Conservation (phyloP, 1,140 invertebrate genomes). For the Megalonaias nervosa region DNA sequence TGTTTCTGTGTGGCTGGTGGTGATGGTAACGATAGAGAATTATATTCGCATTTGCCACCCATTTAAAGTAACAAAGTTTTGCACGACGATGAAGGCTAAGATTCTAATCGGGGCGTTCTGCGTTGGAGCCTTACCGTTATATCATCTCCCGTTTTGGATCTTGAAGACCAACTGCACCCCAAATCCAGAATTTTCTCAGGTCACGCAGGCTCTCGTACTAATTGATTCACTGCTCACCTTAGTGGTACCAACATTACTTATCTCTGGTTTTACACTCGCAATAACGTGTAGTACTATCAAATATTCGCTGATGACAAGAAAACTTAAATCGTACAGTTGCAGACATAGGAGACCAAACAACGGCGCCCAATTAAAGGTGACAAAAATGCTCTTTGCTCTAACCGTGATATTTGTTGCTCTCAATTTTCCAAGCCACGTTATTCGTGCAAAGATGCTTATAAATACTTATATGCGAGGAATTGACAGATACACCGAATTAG, state of each 20-base stretch:
- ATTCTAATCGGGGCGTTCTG: constrained; percentile 42
- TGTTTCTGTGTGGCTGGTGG: constrained; percentile 69
- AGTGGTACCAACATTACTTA: constrained; percentile 74
- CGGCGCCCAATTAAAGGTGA: constrained; percentile 78
- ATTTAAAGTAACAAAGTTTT: constrained; percentile 50
- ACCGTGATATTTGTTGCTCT: constrained; percentile 85
- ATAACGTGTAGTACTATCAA: constrained; percentile 14
- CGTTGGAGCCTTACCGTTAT: constrained; percentile 42
- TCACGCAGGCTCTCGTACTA: constrained; percentile 74
- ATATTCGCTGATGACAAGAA: background rate
- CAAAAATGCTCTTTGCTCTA: constrained; percentile 85
- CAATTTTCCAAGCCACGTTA: constrained; percentile 79
- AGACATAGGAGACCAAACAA: constrained; percentile 55
- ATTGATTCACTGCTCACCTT: constrained; percentile 75
- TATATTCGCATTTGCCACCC: constrained; percentile 65
- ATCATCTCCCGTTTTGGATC: constrained; percentile 62
- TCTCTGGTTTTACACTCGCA: constrained; percentile 23
- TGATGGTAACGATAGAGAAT: constrained; percentile 53
- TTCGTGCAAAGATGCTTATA: constrained; percentile 63
- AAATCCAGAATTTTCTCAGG: constrained; percentile 27
- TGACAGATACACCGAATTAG: constrained; percentile 5
- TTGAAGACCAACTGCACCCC: constrained; percentile 22
- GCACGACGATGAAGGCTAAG: constrained; percentile 53
- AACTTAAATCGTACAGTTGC: background rate
- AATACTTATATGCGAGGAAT: constrained; percentile 17